Conservation (phyloP, 2,888 invertebrate species). For the Hirudinaria manillensis region DNA sequence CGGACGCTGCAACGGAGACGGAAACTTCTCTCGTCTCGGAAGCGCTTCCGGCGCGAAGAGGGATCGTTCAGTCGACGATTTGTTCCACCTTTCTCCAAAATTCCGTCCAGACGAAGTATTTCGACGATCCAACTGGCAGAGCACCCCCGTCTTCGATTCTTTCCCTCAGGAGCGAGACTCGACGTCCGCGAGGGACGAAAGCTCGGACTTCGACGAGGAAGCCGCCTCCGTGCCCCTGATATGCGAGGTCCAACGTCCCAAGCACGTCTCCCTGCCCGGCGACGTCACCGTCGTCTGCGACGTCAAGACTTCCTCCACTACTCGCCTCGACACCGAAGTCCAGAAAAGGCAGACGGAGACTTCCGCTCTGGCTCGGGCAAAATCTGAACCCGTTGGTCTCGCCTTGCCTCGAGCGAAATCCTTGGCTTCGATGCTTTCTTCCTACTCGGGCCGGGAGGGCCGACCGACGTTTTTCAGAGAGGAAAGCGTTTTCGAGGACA, state of each 20-base stretch:
- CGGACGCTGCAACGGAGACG: neutral
- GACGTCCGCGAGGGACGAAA: neutral
- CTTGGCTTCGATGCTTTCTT: constrained; percentile 1
- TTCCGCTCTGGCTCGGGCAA: neutral
- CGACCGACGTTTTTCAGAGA: neutral
- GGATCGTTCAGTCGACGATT: neutral
- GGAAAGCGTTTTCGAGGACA: neutral
- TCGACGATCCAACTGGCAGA: neutral
- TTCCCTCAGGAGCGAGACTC: no score
- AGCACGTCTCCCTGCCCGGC: neutral
- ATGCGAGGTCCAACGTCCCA: constrained; percentile 10
- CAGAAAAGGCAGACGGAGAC: neutral
- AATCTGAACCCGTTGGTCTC: neutral
- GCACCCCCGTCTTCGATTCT: no score
- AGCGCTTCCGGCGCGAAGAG: no score
- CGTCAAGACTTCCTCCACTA: constrained; percentile 13
- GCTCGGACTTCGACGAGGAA: neutral
- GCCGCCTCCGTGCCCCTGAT: constrained; percentile 12
- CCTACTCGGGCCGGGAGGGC: neutral
- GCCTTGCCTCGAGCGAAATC: neutral
- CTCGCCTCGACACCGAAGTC: neutral
- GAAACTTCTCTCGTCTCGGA: no score
- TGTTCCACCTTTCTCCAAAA: neutral
- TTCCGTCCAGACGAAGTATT: neutral
- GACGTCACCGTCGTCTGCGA: constrained; percentile 17